These are phyloP conservation scores for Ammospiza nelsoni DNA, from an alignment of 2,113 vertebrate genomes.

Conservation along the genomic window DNA sequence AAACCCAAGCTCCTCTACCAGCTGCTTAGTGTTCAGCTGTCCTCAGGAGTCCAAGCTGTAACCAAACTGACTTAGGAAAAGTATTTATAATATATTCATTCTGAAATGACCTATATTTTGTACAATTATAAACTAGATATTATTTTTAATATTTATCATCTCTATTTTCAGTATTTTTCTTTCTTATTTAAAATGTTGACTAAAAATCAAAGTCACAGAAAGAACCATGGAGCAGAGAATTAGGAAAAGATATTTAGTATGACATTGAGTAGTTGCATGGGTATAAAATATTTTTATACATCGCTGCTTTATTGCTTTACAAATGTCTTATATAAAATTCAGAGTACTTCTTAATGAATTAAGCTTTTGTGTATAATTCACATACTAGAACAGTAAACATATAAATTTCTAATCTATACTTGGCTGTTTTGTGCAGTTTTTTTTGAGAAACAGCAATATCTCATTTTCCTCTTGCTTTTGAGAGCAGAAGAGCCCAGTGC, in stretches of 20 bases:
- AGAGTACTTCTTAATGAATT: background rate
- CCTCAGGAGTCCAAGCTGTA: background rate
- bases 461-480: background rate
- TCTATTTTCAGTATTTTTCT: background rate
- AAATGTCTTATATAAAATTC: background rate
- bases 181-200: conserved; percentile 7
- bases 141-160: background rate
- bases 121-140: background rate
- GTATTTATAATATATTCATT: background rate
- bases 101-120: background rate
- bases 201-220: background rate
- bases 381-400: background rate
- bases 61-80: background rate
- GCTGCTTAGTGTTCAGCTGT: background rate
- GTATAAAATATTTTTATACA: background rate
- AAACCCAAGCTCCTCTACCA: background rate
- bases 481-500: background rate
- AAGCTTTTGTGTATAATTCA: background rate
- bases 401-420: background rate
- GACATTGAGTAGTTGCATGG: background rate
- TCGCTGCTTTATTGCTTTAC: background rate
- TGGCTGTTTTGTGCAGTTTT: background rate
- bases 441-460: background rate
- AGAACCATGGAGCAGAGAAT: background rate
- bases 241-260: background rate